phyloP scores from a whole-genome alignment of 2,113 vertebrate genomes.

The Petroica traversi region DNA sequence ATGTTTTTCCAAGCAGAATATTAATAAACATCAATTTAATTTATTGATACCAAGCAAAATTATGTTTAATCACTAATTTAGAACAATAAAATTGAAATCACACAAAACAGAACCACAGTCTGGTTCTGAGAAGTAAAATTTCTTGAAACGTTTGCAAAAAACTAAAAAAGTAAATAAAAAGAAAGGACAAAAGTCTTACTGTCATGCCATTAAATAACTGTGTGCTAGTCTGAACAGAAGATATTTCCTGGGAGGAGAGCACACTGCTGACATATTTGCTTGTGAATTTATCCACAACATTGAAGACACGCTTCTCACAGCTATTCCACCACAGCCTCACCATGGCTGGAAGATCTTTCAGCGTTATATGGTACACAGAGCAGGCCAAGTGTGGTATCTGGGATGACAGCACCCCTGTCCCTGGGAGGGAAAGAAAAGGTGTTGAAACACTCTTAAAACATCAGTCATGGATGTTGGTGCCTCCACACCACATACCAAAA shows the following conservation, averaged over 20 bases:
- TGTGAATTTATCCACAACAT: conserved; percentile 91
- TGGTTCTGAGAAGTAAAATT: neutral
- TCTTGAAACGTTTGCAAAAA: neutral
- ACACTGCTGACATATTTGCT: conserved; percentile 89
- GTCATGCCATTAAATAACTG: conserved; percentile 94
- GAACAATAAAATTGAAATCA: neutral
- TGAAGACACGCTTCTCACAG: conserved; percentile 94
- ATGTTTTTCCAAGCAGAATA: neutral
- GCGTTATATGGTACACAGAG: conserved; percentile 88
- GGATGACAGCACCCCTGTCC: conserved; percentile 72
- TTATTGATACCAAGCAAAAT: neutral
- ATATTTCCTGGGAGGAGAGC: conserved; percentile 93
- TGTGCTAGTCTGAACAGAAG: conserved; percentile 90
- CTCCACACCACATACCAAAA: neutral
- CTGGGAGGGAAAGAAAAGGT: conserved; percentile 58
- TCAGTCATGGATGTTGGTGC: neutral
- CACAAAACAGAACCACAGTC: neutral
- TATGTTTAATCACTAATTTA: neutral
- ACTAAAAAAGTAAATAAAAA: neutral
- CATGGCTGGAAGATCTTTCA: conserved; percentile 96
- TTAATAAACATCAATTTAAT: neutral
- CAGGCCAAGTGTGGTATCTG: conserved; percentile 94
- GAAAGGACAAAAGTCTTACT: conserved; percentile 59
- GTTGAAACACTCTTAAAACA: neutral
- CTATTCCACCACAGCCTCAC: conserved; percentile 97